Conservation (phyloP, 2,797 vertebrate genomes). For the Poeciliopsis gracilis region DNA sequence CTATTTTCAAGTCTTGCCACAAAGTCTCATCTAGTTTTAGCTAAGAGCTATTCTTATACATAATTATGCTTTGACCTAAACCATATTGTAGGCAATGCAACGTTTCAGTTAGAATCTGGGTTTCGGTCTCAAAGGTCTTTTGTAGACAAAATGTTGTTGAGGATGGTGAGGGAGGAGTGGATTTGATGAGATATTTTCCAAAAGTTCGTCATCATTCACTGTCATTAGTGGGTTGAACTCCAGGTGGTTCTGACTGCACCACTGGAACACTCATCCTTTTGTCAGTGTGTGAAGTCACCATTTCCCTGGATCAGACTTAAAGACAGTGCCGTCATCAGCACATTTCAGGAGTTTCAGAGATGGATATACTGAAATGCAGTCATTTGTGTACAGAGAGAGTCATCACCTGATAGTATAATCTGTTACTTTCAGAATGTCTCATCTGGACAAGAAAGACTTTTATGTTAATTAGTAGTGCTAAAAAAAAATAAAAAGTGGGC, state of each 20-base stretch:
- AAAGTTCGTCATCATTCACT: neutral
- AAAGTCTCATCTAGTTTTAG: neutral
- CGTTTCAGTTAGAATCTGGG: neutral
- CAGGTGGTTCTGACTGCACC: neutral
- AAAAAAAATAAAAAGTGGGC: slow-evolving; percentile 50
- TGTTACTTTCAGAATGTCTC: neutral
- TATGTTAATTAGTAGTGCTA: slow-evolving; percentile 15
- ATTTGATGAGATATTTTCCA: neutral
- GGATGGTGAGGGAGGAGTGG: neutral
- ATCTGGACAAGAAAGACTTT: neutral
- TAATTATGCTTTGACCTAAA: neutral
- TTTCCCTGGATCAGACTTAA: neutral
- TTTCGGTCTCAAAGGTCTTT: neutral
- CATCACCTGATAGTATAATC: slow-evolving; percentile 13
- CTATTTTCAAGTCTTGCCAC: neutral
- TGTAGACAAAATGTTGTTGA: neutral
- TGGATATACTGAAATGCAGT: neutral
- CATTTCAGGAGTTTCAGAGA: neutral
- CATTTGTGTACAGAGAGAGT: neutral
- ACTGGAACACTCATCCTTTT: neutral
- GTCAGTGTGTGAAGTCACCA: neutral
- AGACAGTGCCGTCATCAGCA: no score
- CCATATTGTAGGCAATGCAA: neutral
- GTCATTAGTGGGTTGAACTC: neutral
- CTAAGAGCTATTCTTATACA: neutral